Evolutionary conservation across 2,888 invertebrate species (phyloP).

Genomic region (Lapara coniferarum): DNA sequence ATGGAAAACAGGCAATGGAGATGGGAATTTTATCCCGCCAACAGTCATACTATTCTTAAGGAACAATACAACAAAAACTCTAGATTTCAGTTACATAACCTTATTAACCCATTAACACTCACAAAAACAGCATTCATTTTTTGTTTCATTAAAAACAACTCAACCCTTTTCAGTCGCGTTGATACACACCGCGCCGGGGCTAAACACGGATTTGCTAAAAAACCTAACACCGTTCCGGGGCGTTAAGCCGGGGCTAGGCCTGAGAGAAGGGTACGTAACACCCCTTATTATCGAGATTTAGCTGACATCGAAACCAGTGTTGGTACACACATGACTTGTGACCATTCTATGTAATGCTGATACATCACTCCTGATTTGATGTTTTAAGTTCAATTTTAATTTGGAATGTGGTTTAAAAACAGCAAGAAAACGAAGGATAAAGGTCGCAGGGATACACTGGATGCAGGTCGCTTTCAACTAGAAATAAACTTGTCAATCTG

Average conservation of each 20-base stretch:
- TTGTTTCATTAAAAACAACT: neutral
- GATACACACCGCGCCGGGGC: neutral
- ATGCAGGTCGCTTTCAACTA: too few relatives aligned
- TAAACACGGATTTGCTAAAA: constrained; percentile 19
- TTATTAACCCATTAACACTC: too few relatives aligned
- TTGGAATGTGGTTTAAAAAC: neutral
- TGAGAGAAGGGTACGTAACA: constrained; percentile 28
- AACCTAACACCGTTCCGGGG: constrained; percentile 24
- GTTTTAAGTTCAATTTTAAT: too few relatives aligned
- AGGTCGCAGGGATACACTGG: too few relatives aligned
- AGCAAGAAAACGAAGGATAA: too few relatives aligned
- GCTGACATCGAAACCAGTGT: neutral
- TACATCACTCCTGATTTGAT: too few relatives aligned
- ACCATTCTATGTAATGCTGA: neutral
- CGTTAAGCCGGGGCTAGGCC: constrained; percentile 13
- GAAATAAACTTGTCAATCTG: too few relatives aligned
- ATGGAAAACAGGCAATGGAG: too few relatives aligned
- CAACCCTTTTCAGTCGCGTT: constrained; percentile 7
- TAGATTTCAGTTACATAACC: too few relatives aligned
- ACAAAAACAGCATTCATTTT: neutral
- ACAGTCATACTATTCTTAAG: too few relatives aligned
- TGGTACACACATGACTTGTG: neutral
- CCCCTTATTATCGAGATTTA: constrained; percentile 24
- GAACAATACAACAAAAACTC: too few relatives aligned
- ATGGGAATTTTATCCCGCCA: too few relatives aligned